Evolutionary conservation across 2,888 invertebrate genomes (phyloP), one percentile per base, ranked within the genome.

Genomic region (Homarus gammarus): DNA sequence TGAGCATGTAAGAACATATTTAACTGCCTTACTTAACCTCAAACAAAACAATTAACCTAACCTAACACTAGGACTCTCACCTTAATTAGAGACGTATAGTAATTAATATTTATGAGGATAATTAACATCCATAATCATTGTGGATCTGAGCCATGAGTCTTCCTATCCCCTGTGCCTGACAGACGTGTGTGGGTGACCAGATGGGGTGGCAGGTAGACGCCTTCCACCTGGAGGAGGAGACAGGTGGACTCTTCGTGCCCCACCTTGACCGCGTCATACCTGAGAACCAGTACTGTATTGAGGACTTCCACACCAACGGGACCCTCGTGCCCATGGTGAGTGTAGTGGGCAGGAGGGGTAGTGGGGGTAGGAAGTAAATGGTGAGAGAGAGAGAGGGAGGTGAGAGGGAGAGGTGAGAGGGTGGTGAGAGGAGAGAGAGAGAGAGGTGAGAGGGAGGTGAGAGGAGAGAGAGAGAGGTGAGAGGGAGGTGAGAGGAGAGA

Each of bases 151-250:
- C n/a, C n/a, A n/a, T n/a, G n/a, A n/a, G n/a, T n/a, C n/a, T n/a
- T n/a, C n/a, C n/a, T n/a, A n/a, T n/a, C n/a, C n/a, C n/a, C n/a
- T 64, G 27, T 36, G 51, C 51, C 33, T 31, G 12, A 1, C 88
- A 91, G 91, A 88, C 88, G 15, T 91, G 91, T 36, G 81, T 84
- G 8, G 85, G 91, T 12, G 88, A 91, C 40, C 84, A 91, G 75
- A 82, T 87, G 81, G 91, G 91, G 1, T 84, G 83, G 84, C 79
- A 88, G n/a, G 88, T 88, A 33, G 88, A 91, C 70, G 75, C 61
- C 36, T 88, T 91, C 49, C 88, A 91, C 70, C 81, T 91, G 61
- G 68, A 88, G 49, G 77, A 82, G 31, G 85, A 88, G 51, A 81
- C 79, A 68, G 91, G 91, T 8, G 44, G 61, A 31, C 82, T 91